A percentile compares a stretch with the other conserved stretches of the same genome.
These are phyloP conservation scores for Glaucomys volans DNA, from an alignment of 2,113 vertebrate genomes.

Conservation along the genomic window DNA sequence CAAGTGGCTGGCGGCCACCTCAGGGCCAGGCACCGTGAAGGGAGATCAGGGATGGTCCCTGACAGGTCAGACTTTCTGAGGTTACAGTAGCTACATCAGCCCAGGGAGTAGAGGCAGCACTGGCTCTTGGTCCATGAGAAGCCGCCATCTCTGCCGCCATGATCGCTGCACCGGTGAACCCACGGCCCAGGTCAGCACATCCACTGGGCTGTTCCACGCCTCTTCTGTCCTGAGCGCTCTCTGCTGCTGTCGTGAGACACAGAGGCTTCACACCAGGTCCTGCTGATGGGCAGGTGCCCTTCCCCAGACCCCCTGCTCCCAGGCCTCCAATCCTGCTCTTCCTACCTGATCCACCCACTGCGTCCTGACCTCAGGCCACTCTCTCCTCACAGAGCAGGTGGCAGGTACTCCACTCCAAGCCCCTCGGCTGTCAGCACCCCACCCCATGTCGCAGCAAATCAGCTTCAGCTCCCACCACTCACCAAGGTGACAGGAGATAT, in stretches of 20 bases:
- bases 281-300: too few relatives aligned
- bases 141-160: neutral
- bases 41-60: neutral
- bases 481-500: neutral
- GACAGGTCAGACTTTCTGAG: neutral
- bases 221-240: neutral
- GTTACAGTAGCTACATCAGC: neutral
- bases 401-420: accelerated
- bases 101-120: neutral
- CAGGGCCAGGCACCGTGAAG: too few relatives aligned
- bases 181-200: neutral
- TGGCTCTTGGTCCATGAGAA: neutral
- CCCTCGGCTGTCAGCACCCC: too few relatives aligned
- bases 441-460: too few relatives aligned
- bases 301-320: neutral
- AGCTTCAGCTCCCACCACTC: neutral
- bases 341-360: too few relatives aligned
- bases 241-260: neutral
- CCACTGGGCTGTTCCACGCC: accelerated
- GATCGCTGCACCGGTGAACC: neutral
- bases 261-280: neutral
- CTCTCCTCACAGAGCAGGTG: neutral
- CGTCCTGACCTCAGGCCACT: neutral
- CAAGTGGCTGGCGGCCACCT: neutral
- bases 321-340: accelerated